A percentile compares a stretch with the other conserved stretches of the same genome.
Evolutionary conservation across 2,797 vertebrate species (phyloP).

Genomic region (Gallinago stenura): DNA sequence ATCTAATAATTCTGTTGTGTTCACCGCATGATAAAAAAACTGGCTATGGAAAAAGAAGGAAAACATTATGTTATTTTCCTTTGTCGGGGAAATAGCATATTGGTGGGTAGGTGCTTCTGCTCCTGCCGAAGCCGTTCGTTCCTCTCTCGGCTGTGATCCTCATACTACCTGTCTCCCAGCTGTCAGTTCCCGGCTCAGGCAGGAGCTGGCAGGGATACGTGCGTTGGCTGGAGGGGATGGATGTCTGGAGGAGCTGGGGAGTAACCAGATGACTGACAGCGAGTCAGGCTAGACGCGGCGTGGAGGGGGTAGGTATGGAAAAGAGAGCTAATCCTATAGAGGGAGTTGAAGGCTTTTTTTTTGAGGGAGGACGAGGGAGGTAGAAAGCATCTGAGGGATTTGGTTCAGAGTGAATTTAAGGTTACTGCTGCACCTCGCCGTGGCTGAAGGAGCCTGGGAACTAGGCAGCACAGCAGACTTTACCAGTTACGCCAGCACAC

Average conservation of each 20-base stretch:
- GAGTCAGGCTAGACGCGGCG: neutral
- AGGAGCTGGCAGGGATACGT: constrained; percentile 1
- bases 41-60: neutral
- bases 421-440: neutral
- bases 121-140: neutral
- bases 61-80: neutral
- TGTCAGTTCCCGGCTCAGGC: neutral
- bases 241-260: constrained; percentile 44
- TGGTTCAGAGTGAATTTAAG: constrained; percentile 43
- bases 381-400: constrained; percentile 19
- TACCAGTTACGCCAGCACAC: neutral
- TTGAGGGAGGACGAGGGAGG: neutral
- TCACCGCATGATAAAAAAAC: neutral
- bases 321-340: constrained; percentile 32
- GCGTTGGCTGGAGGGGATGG: constrained; percentile 16
- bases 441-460: neutral
- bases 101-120: neutral
- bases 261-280: constrained; percentile 35
- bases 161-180: constrained; percentile 1
- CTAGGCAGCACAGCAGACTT: neutral
- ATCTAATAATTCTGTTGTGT: neutral
- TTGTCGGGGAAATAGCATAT: neutral
- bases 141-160: neutral
- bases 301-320: neutral
- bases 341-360: constrained; percentile 28